Conservation (phyloP, 2,797 vertebrate species). For the Gadopsis marmoratus region DNA sequence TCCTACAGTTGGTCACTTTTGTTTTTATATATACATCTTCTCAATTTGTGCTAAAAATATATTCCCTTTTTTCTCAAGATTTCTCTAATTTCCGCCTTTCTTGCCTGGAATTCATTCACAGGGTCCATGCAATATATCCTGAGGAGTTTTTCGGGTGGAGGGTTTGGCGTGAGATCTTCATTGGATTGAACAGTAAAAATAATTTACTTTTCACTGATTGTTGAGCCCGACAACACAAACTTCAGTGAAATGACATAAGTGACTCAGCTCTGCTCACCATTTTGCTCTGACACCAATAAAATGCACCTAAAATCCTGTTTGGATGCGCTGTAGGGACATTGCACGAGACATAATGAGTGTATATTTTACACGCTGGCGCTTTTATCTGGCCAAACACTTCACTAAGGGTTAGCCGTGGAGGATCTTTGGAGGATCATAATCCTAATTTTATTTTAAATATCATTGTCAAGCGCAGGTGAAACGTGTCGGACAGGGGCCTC, state of each 20-base stretch:
- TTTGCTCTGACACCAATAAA: not conserved
- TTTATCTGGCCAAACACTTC: not conserved
- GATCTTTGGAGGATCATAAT: slow-evolving; percentile 15
- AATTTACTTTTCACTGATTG: not conserved
- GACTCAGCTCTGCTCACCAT: not conserved
- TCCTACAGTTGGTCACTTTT: not conserved
- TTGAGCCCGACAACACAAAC: not conserved
- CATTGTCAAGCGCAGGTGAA: slow-evolving; percentile 26
- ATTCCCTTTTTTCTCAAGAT: not conserved
- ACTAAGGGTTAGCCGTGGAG: too few relatives aligned
- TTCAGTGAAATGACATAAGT: not conserved
- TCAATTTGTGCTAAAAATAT: not conserved
- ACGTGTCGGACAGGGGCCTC: not conserved
- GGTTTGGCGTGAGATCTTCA: not conserved
- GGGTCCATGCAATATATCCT: not conserved
- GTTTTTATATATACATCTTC: too few relatives aligned
- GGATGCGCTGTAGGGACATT: not conserved
- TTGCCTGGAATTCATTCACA: not conserved
- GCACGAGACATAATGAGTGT: not conserved
- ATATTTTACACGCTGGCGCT: not conserved
- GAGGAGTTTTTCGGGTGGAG: not conserved
- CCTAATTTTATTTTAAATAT: slow-evolving; percentile 29
- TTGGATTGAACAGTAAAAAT: not conserved
- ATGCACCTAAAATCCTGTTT: too few relatives aligned
- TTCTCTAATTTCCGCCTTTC: not conserved